phyloP scores from a whole-genome alignment of 2,113 vertebrate genomes.

The Hucho hucho region DNA sequence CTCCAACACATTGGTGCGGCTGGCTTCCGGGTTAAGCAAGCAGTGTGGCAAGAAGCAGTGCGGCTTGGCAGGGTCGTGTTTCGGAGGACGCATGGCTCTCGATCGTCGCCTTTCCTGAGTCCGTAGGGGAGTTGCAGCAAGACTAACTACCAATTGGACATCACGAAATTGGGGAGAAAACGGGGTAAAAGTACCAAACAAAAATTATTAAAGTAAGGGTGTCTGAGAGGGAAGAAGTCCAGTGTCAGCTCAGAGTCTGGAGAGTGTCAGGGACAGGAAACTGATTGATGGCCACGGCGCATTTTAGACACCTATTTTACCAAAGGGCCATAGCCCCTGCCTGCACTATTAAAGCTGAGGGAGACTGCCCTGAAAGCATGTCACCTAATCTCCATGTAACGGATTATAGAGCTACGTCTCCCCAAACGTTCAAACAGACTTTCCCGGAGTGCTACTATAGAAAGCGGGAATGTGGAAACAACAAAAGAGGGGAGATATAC shows the following conservation, averaged over 20 bases:
- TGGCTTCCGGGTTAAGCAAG: too few species aligned
- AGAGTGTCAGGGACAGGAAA: conserved; percentile 67
- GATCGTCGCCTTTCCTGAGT: too few species aligned
- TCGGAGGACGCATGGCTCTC: too few species aligned
- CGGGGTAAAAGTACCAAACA: too few species aligned
- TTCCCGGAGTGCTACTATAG: background rate
- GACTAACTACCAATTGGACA: too few species aligned
- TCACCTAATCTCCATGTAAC: conserved; percentile 34
- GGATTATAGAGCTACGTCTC: background rate
- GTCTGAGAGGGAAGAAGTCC: conserved; percentile 44
- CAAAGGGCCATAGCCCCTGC: conserved; percentile 16
- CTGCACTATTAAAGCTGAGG: background rate
- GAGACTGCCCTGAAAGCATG: conserved; percentile 26
- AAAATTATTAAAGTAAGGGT: background rate
- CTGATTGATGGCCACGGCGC: conserved; percentile 58
- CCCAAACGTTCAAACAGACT: conserved; percentile 13
- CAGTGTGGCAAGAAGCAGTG: too few species aligned
- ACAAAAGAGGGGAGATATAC: conserved; percentile 56
- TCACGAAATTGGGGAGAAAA: too few species aligned
- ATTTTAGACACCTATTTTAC: conserved; percentile 37
- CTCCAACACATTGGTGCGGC: too few species aligned
- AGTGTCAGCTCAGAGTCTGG: conserved; percentile 49
- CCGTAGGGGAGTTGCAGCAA: too few species aligned
- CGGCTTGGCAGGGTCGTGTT: too few species aligned
- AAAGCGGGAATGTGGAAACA: conserved; percentile 10